phyloP scores from a whole-genome alignment of 2,113 vertebrate species.

The Hyaena hyaena region DNA sequence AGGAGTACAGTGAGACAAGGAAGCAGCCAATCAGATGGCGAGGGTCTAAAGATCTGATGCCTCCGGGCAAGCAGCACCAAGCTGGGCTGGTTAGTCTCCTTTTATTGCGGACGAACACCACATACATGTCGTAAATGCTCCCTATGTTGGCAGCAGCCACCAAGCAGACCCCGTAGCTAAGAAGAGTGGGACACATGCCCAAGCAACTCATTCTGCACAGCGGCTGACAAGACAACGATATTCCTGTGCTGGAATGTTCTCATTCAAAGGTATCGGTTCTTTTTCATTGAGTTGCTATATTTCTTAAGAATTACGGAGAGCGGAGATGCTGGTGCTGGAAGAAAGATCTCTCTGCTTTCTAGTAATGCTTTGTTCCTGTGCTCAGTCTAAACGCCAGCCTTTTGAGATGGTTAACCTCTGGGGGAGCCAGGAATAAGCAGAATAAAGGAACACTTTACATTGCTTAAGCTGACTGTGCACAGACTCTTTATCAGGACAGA shows the following conservation, averaged over 20 bases:
- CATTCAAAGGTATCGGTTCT: slow-evolving; percentile 72
- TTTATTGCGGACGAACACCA: slow-evolving; percentile 25
- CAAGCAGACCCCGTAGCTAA: slow-evolving; percentile 10
- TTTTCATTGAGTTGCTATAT: slow-evolving; percentile 56
- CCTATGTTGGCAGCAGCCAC: neutral
- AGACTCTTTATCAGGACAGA: slow-evolving; percentile 15
- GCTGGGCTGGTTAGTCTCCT: slow-evolving; percentile 30
- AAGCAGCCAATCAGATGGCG: slow-evolving; percentile 47
- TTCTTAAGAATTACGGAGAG: slow-evolving; percentile 20
- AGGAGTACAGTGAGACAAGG: slow-evolving; percentile 37
- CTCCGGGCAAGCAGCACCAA: slow-evolving; percentile 54
- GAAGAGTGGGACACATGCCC: neutral
- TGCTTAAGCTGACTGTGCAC: neutral
- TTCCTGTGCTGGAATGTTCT: slow-evolving; percentile 69
- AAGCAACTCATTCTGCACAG: neutral
- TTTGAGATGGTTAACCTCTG: slow-evolving; percentile 34
- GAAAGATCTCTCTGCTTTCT: slow-evolving; percentile 47
- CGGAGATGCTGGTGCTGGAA: neutral
- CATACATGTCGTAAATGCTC: neutral
- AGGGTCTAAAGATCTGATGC: slow-evolving; percentile 56
- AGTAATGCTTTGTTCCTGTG: slow-evolving; percentile 57
- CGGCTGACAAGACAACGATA: neutral
- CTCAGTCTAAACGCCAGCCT: neutral
- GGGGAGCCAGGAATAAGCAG: neutral
- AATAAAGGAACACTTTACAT: slow-evolving; percentile 39